Base-by-base conservation (phyloP, 2,797 vertebrate genomes). In the Oreochromis grahami region DNA sequence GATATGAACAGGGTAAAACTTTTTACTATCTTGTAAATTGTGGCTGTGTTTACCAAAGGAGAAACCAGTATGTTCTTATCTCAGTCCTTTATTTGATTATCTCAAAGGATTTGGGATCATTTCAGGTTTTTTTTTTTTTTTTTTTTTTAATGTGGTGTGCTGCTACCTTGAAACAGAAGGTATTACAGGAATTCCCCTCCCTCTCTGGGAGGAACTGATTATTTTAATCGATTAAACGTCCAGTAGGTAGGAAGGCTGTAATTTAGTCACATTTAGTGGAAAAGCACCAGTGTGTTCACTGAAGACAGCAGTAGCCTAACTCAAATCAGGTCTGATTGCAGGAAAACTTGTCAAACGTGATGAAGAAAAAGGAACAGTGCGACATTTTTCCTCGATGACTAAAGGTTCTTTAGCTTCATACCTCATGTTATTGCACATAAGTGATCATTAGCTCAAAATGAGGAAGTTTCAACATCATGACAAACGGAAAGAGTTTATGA, bases 71-170 rank as follows among this genome's bases (percentile, higher is more conserved):
- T 13, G 21, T 14, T 77, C 6, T 19, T 32, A 74, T 50, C 43
- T 32, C 10, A 72, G 21, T n/a, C 4, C n/a, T 24, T 41, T 72
- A 12, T 36, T 52, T 76, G 52, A 19, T 43, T 53, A 34, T 52
- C 45, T 19, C 45, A 21, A 51, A n/a, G 36, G 10, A 8, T 5
- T 14, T 50, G n/a, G 53, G 17, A 4, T 38, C 11, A 2, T 68
- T 68, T 24, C 6, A 65, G 12, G 32, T 34, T n/a, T 41, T 68
- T 9, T 1, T n/a, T 41, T 68, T 9, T 1, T n/a, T 41, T 68
- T 9, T 1, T n/a, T n/a, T 41, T 68, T 9, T 1, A 4, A 19
- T 0, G 24, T 26, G 26, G 15, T 72, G 1, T 32, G 24, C 3
- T 72, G 41, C 43, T 72, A 72, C 68, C 32, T 17, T 72, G 43